A percentile compares a stretch with the other conserved stretches of the same genome.
Conservation (phyloP, 1,140 invertebrate genomes). For the Drosophila truncata region DNA sequence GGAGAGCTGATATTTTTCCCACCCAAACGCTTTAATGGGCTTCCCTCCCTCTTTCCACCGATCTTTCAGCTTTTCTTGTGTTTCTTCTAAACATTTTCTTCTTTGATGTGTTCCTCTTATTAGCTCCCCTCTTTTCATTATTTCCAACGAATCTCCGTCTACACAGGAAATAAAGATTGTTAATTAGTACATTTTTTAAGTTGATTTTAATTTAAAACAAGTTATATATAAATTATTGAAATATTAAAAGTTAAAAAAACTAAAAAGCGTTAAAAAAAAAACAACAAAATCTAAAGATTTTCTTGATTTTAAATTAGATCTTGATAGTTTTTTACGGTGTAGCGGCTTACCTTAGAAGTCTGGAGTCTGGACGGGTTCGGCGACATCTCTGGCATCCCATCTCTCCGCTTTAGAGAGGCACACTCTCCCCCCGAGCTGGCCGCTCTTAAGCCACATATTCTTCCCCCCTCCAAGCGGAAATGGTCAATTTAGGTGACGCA, state of each 20-base stretch:
- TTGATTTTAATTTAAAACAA: not conserved
- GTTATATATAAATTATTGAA: no score
- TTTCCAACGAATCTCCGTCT: slow-evolving; percentile 20
- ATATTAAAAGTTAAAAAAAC: not conserved
- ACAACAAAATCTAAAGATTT: no score
- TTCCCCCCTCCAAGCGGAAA: slow-evolving; percentile 48
- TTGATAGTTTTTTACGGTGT: slow-evolving; percentile 1
- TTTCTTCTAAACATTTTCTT: slow-evolving; percentile 21
- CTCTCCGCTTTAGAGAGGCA: not conserved
- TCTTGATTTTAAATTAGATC: not conserved
- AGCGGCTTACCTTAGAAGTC: slow-evolving; percentile 25
- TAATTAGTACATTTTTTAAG: no score
- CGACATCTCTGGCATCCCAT: slow-evolving; percentile 36
- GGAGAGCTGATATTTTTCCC: slow-evolving; percentile 10
- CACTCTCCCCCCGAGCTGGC: not conserved
- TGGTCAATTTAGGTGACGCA: slow-evolving; percentile 70
- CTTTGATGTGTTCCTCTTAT: slow-evolving; percentile 18
- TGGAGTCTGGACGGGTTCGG: slow-evolving; percentile 17
- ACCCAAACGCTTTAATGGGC: slow-evolving; percentile 4
- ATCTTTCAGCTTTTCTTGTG: slow-evolving; percentile 7
- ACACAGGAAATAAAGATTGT: slow-evolving; percentile 5
- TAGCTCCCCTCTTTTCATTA: slow-evolving; percentile 18
- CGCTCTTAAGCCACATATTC: not conserved
- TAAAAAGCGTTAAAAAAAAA: no score
- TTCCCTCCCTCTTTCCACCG: not conserved